Percentiles rank a stretch among this genome's conserved stretches.
Conservation (phyloP, 2,797 vertebrate species). For the Ctenopoma kingsleyae region DNA sequence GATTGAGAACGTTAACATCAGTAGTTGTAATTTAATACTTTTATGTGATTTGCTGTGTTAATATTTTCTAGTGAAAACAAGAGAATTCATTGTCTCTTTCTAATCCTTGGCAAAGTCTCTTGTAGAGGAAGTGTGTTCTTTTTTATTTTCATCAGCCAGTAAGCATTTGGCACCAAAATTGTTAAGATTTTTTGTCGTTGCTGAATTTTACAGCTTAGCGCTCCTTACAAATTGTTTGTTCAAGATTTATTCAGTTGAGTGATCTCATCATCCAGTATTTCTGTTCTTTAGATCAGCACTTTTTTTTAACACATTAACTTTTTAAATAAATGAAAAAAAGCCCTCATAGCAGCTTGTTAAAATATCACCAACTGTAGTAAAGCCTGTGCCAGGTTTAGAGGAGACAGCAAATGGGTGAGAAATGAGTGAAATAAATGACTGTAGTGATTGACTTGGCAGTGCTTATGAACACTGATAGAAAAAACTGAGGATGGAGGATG, state of each 20-base stretch:
- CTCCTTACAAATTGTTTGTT: conserved; percentile 28
- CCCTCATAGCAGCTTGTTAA: no score
- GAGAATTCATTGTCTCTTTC: neutral
- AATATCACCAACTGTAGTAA: conserved; percentile 4
- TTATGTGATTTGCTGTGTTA: conserved; percentile 16
- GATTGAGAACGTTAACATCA: conserved; percentile 10
- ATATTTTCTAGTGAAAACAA: conserved; percentile 2
- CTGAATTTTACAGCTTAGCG: neutral
- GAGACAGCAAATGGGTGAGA: conserved; percentile 21
- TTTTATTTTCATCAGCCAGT: conserved; percentile 32
- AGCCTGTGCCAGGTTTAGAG: conserved; percentile 11
- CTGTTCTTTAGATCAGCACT: conserved; percentile 15
- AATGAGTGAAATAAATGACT: conserved; percentile 19
- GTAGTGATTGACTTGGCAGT: neutral
- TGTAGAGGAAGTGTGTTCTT: conserved; percentile 21
- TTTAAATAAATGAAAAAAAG: neutral
- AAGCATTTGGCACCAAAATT: conserved; percentile 16
- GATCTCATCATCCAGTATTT: conserved; percentile 3
- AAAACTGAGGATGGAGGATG: conserved; percentile 17
- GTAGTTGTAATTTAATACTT: neutral
- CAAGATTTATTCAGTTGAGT: conserved; percentile 28
- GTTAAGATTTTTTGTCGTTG: no score
- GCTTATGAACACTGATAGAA: conserved; percentile 49
- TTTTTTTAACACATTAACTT: conserved; percentile 2
- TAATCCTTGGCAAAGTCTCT: conserved; percentile 12